phyloP scores from a whole-genome alignment of 2,797 vertebrate species.

The Coilia nasus region DNA sequence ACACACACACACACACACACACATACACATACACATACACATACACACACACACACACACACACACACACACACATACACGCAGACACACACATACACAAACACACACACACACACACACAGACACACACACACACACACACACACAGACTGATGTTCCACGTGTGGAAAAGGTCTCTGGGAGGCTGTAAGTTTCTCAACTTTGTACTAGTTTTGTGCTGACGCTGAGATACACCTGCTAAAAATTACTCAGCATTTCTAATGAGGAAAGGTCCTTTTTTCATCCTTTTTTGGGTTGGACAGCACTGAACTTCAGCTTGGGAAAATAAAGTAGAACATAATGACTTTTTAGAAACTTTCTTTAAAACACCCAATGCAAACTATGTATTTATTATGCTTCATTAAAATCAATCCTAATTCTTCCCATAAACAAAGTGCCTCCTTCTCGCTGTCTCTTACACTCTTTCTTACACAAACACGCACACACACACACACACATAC shows the following conservation, averaged over 20 bases:
- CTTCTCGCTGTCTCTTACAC: neutral
- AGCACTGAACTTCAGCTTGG: neutral
- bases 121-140: too few relatives aligned
- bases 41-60: too few relatives aligned
- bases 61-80: too few relatives aligned
- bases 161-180: neutral
- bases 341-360: neutral
- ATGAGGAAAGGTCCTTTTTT: neutral
- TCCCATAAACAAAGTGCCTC: neutral
- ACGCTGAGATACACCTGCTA: neutral
- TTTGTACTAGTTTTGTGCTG: neutral
- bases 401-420: neutral
- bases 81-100: too few relatives aligned
- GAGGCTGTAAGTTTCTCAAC: neutral
- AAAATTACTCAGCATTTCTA: slow-evolving; percentile 1
- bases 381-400: neutral
- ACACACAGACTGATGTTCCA: too few relatives aligned
- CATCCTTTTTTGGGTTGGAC: neutral
- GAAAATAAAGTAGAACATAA: neutral
- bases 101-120: too few relatives aligned
- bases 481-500: neutral
- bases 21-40: neutral
- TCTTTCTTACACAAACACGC: neutral
- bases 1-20: neutral
- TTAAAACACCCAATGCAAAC: neutral